phyloP scores from a whole-genome alignment of 35 echinoderm and acorn worm genomes.

The Apostichopus parvimensis region DNA sequence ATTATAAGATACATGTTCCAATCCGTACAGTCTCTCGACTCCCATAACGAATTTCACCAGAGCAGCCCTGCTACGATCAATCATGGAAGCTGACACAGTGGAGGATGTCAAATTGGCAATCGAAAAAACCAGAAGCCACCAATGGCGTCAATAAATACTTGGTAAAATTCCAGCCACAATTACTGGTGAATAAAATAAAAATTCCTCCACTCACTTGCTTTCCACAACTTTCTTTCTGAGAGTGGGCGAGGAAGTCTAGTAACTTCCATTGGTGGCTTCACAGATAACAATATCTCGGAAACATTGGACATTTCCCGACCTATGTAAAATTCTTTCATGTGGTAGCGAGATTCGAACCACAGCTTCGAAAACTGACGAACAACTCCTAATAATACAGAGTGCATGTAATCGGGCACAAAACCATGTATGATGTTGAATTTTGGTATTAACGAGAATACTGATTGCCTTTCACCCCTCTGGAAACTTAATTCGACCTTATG shows the following conservation, averaged over 20 bases:
- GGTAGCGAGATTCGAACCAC: slow-evolving; percentile 45
- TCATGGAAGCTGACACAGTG: background rate
- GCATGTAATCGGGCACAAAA: slow-evolving; percentile 60
- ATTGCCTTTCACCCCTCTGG: slow-evolving; percentile 14
- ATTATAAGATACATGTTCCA: too few species aligned
- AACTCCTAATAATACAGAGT: slow-evolving; percentile 52
- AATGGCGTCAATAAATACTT: slow-evolving; percentile 10
- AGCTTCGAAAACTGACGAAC: slow-evolving; percentile 19
- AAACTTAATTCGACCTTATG: background rate
- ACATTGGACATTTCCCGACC: background rate
- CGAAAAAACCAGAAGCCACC: slow-evolving; percentile 28
- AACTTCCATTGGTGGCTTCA: slow-evolving; percentile 45
- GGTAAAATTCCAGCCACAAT: slow-evolving; percentile 42
- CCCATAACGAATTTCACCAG: too few species aligned
- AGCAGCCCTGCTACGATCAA: background rate
- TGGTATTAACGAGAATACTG: slow-evolving; percentile 31
- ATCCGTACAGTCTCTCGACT: too few species aligned
- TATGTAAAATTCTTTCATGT: slow-evolving; percentile 2
- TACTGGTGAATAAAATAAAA: slow-evolving; percentile 51
- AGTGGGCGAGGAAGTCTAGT: slow-evolving; percentile 29
- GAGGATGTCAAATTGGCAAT: slow-evolving; percentile 1
- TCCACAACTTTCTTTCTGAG: slow-evolving; percentile 51
- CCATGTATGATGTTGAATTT: slow-evolving; percentile 53
- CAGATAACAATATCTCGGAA: background rate
- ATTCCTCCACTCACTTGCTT: slow-evolving; percentile 48